These are phyloP conservation scores for Gyps fulvus DNA, from an alignment of 2,113 vertebrate species.

Conservation along the genomic window DNA sequence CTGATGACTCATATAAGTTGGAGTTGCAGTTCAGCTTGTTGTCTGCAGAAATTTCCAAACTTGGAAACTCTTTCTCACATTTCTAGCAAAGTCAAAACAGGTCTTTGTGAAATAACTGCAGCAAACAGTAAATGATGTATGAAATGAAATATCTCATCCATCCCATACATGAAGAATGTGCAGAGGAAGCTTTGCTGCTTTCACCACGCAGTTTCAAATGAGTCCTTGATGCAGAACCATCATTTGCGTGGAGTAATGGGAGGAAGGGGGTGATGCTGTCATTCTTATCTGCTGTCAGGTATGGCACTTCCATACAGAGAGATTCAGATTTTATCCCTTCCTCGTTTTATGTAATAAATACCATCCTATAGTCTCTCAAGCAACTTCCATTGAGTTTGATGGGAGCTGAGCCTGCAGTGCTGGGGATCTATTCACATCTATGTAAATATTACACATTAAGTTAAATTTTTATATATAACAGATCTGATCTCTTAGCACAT, in stretches of 20 bases:
- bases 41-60: constrained; percentile 31
- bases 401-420: background rate
- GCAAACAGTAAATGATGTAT: constrained; percentile 61
- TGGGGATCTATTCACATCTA: background rate
- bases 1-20: constrained; percentile 4
- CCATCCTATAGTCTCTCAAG: background rate
- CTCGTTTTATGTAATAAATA: background rate
- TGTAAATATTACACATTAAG: background rate
- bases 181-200: constrained; percentile 25
- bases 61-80: constrained; percentile 28
- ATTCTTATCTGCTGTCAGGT: constrained; percentile 19
- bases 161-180: background rate
- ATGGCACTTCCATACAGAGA: background rate
- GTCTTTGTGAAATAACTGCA: constrained; percentile 44
- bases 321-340: background rate
- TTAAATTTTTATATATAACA: background rate
- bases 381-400: background rate
- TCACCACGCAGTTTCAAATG: background rate
- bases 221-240: background rate
- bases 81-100: constrained; percentile 48
- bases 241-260: background rate
- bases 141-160: constrained; percentile 51
- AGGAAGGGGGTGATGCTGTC: constrained; percentile 8
- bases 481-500: background rate
- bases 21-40: background rate